These are phyloP conservation scores for Sturmia bella DNA, from an alignment of 2,888 invertebrate genomes.

Conservation along the genomic window DNA sequence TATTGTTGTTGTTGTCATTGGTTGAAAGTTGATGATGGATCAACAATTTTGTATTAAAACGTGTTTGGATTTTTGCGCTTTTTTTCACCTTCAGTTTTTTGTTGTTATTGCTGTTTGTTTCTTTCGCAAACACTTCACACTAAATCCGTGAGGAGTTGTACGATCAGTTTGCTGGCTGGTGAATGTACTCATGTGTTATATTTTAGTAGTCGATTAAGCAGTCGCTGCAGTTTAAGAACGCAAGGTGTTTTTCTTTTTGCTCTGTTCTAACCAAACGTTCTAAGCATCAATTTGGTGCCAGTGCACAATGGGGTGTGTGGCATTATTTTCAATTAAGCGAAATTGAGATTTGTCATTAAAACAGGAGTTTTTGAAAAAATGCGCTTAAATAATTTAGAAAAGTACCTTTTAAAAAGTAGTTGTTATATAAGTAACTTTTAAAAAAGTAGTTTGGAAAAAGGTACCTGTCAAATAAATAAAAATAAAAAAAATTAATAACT, in stretches of 20 bases:
- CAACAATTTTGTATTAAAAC: slow-evolving; percentile 59
- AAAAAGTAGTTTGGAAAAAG: too few species aligned
- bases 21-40: slow-evolving; percentile 57
- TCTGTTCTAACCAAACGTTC: slow-evolving; percentile 52
- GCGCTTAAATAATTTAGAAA: too few species aligned
- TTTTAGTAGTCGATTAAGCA: slow-evolving; percentile 41
- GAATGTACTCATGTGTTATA: slow-evolving; percentile 18
- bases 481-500: too few species aligned
- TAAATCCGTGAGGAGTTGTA: slow-evolving; percentile 49
- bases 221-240: slow-evolving; percentile 47
- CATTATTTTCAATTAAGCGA: neutral
- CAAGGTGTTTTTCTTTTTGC: slow-evolving; percentile 62
- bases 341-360: neutral
- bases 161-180: slow-evolving; percentile 33
- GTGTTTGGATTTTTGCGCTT: slow-evolving; percentile 55
- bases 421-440: too few species aligned
- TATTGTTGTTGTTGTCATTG: slow-evolving; percentile 49
- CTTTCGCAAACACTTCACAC: slow-evolving; percentile 59
- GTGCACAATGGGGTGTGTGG: slow-evolving; percentile 28
- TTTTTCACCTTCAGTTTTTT: slow-evolving; percentile 7
- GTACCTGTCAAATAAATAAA: too few species aligned
- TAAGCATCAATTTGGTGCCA: slow-evolving; percentile 14
- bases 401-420: too few species aligned
- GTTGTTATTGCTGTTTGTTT: slow-evolving; percentile 1
- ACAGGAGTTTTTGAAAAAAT: too few species aligned